phyloP scores from a whole-genome alignment of 2,797 vertebrate species.

The Holocentrus rufus region DNA sequence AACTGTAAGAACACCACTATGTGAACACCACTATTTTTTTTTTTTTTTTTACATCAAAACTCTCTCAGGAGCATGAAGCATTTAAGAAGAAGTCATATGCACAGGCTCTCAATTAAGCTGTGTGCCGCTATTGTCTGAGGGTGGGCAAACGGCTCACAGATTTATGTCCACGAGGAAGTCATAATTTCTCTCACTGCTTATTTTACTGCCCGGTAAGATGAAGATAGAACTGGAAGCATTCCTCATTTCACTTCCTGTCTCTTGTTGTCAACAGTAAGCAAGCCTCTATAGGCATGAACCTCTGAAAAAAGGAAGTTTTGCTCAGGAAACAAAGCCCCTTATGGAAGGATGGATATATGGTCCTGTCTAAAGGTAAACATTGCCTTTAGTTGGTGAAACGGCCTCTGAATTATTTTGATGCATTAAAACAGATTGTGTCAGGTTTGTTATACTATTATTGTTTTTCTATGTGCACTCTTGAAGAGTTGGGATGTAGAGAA shows the following conservation, averaged over 20 bases:
- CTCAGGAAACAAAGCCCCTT: conserved; percentile 10
- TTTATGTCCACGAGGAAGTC: conserved; percentile 18
- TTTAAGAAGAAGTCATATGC: too few species aligned
- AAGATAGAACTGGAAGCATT: conserved; percentile 29
- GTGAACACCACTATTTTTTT: too few species aligned
- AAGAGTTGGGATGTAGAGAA: too few species aligned
- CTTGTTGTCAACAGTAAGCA: conserved; percentile 4
- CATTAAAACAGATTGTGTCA: too few species aligned
- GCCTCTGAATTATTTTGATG: too few species aligned
- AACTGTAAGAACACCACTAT: too few species aligned
- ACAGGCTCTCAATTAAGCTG: background rate
- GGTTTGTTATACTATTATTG: too few species aligned
- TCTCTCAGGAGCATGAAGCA: too few species aligned
- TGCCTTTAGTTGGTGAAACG: background rate
- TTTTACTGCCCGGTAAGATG: conserved; percentile 45
- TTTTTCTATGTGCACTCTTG: too few species aligned
- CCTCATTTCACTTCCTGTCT: conserved; percentile 43
- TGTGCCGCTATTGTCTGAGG: background rate
- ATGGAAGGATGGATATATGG: background rate
- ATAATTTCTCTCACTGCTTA: conserved; percentile 36
- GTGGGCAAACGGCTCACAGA: background rate
- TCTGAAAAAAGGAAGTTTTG: conserved; percentile 8
- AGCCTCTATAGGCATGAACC: conserved; percentile 15
- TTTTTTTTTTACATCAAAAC: too few species aligned
- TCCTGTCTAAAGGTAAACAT: background rate